Conservation (phyloP, 2,888 invertebrate species). For the Rapana venosa region DNA sequence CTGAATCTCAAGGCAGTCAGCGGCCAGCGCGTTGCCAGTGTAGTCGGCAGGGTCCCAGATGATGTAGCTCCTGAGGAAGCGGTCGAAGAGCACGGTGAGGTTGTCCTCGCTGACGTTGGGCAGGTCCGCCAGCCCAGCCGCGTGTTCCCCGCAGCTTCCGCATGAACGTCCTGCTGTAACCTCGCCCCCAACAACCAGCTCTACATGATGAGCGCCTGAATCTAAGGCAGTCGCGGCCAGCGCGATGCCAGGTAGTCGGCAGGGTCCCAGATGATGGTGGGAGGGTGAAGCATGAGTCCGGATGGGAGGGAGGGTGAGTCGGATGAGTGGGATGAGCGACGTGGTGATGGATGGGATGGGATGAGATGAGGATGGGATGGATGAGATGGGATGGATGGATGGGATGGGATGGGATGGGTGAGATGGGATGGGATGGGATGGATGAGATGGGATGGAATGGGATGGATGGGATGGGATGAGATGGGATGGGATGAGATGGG, state of each 20-base stretch:
- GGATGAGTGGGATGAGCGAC: not conserved
- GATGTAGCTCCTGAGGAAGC: not conserved
- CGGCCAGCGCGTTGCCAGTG: not conserved
- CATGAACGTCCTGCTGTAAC: not conserved
- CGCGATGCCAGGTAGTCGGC: not conserved
- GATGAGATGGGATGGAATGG: too few species aligned
- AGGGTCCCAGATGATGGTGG: not conserved
- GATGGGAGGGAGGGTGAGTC: not conserved
- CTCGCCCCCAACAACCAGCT: not conserved
- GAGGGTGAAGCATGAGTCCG: not conserved
- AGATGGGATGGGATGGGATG: too few species aligned
- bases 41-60: constrained; percentile 7
- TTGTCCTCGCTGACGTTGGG: not conserved
- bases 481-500: too few species aligned
- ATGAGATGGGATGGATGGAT: too few species aligned
- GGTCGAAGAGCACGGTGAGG: constrained; percentile 16
- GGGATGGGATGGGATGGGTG: too few species aligned
- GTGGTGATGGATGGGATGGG: not conserved
- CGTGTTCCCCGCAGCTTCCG: not conserved
- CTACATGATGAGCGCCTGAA: too few species aligned
- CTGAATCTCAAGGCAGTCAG: constrained; percentile 4
- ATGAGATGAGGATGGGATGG: too few species aligned
- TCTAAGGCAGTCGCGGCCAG: too few species aligned
- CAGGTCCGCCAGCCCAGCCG: not conserved
- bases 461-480: too few species aligned